phyloP scores from a whole-genome alignment of 2,797 vertebrate species.

The Capromys pilorides region DNA sequence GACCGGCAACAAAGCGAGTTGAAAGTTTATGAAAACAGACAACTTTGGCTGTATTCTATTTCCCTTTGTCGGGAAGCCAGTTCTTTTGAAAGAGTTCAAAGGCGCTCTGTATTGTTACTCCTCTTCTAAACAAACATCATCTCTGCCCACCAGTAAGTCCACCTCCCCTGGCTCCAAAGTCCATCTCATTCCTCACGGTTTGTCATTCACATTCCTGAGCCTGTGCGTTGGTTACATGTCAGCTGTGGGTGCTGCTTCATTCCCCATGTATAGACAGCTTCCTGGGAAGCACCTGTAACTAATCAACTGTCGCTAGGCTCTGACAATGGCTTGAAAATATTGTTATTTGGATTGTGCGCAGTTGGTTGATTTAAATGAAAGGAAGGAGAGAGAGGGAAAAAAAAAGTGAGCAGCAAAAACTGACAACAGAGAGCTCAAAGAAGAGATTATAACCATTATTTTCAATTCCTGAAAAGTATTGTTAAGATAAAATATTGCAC shows the following conservation, averaged over 20 bases:
- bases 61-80: conserved; percentile 68
- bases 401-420: background rate
- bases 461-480: conserved; percentile 61
- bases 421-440: background rate
- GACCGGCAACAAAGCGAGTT: conserved; percentile 37
- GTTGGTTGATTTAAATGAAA: conserved; percentile 49
- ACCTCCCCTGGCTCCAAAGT: conserved; percentile 25
- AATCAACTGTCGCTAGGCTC: conserved; percentile 55
- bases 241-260: background rate
- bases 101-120: conserved; percentile 58
- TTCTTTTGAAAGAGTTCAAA: conserved; percentile 70
- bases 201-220: conserved; percentile 64
- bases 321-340: conserved; percentile 65
- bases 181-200: conserved; percentile 6
- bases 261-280: conserved; percentile 40
- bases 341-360: conserved; percentile 31
- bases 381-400: background rate
- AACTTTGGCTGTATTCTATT: conserved; percentile 48
- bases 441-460: conserved; percentile 9
- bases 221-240: conserved; percentile 47
- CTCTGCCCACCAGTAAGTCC: conserved; percentile 54
- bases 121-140: conserved; percentile 62
- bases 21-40: conserved; percentile 73
- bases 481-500: conserved; percentile 54
- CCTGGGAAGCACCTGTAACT: conserved; percentile 41